Evolutionary conservation across 2,888 invertebrate genomes (phyloP), one percentile per base, ranked within the genome.

Genomic region (Pachycephus smyrnensis): DNA sequence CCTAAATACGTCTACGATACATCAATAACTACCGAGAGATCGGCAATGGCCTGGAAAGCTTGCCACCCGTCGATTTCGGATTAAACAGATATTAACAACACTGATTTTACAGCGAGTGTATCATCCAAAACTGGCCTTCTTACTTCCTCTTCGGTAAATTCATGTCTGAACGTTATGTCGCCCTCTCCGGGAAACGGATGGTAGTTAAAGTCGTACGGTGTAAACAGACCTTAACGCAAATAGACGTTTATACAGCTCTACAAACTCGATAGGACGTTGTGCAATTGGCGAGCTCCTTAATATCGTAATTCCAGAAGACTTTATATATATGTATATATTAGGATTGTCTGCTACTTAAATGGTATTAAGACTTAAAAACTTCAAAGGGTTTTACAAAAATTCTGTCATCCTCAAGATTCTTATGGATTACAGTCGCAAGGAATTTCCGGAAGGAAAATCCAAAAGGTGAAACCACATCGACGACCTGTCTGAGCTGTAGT

Each of bases 161-260:
- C 55, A 9, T 55, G 55, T 55, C 55, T 55, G 23, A 55, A 23
- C 9, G 55, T 55, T 23, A 23, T 23, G 55, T 55, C 55, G 55
- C 23, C 55, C 55, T 55, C 75, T 69, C 71, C 33, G 15, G 55
- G 75, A 77, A 77, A 71, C 75, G 55, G 77, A 77, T 77, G 75
- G 77, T 71, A 69, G 75, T 77, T 77, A 77, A 77, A 73, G 75
- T 77, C 55, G 71, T 74, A 74, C 77, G 36, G n/a, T 77, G 75
- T 75, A 77, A 69, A 73, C 73, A 77, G 74, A 77, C 73, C 74
- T 77, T 77, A 77, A 77, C 77, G 77, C 77, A 77, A 77, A 77
- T 77, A 77, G 77, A 77, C 74, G 40, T 55, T 55, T 55, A 23
- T 55, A 23, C 55, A 23, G 23, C 9, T 55, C 55, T 55, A 55